phyloP scores from a whole-genome alignment of 2,888 invertebrate species.

The Escarpia spicata region DNA sequence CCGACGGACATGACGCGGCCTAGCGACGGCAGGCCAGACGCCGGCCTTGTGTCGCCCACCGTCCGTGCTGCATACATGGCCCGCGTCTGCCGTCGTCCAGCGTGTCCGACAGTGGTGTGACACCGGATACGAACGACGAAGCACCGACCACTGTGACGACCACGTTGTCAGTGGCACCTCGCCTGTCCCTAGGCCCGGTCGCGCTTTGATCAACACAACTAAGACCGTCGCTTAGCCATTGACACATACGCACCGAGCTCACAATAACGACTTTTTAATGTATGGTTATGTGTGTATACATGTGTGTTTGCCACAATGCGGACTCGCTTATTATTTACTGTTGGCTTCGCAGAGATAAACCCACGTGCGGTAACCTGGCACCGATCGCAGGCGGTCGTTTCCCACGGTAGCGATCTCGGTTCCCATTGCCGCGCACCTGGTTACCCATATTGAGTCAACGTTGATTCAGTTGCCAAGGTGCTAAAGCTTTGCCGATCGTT shows the following conservation, averaged over 20 bases:
- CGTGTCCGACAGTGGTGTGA: neutral
- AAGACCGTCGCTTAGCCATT: neutral
- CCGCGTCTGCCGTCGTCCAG: neutral
- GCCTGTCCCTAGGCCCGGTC: neutral
- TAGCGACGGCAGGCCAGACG: neutral
- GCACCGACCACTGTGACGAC: neutral
- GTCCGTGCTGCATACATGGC: neutral
- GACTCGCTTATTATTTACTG: neutral
- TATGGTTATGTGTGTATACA: slow-evolving; percentile 2
- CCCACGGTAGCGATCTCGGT: neutral
- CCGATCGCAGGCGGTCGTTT: neutral
- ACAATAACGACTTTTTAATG: neutral
- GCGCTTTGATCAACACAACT: neutral
- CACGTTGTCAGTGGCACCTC: neutral
- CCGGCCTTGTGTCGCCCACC: neutral
- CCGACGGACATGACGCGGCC: neutral
- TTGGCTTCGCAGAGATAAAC: neutral
- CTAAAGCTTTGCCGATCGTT: neutral
- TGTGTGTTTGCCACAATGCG: neutral
- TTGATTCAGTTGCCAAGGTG: neutral
- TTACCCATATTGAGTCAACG: neutral
- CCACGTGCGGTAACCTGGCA: neutral
- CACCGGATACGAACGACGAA: neutral
- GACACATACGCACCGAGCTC: neutral
- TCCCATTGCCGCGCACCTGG: neutral